Evolutionary conservation across 1,140 invertebrate species (phyloP).

Genomic region (Meloidogyne floridensis): DNA sequence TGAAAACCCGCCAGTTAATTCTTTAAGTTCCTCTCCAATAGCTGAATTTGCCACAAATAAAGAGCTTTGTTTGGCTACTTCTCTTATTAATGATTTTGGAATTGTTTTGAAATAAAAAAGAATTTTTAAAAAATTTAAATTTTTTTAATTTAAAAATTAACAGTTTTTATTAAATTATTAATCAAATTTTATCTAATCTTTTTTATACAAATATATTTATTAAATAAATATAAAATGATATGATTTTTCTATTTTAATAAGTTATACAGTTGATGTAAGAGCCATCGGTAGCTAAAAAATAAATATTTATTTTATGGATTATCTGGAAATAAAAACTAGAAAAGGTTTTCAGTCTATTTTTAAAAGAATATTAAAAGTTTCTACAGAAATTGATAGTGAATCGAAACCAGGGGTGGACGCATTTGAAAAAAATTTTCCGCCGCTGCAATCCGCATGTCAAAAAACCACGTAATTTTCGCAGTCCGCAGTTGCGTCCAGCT

Average conservation of each 20-base stretch:
- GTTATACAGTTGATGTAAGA: slow-evolving; percentile 41
- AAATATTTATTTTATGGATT: background rate
- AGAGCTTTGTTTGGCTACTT: background rate
- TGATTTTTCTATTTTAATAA: background rate
- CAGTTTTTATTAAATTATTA: background rate
- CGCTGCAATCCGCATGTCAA: too few species aligned
- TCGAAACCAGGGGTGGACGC: too few species aligned
- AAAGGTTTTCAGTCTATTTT: too few species aligned
- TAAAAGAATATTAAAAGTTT: too few species aligned
- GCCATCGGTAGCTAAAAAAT: slow-evolving; percentile 36
- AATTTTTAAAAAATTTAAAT: background rate
- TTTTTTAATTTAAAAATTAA: background rate
- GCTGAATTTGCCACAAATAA: background rate
- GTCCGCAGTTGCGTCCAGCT: too few species aligned
- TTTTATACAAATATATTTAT: too few species aligned
- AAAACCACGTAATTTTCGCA: too few species aligned
- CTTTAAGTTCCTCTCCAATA: background rate
- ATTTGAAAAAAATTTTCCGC: too few species aligned
- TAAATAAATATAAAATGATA: background rate
- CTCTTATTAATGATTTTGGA: slow-evolving; percentile 5
- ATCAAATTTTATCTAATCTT: background rate
- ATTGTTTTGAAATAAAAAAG: background rate
- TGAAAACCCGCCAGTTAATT: background rate
- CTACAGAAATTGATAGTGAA: too few species aligned
- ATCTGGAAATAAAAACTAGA: too few species aligned